Base-by-base conservation (phyloP, 2,888 invertebrate genomes). In the Brachyopa scutellaris region DNA sequence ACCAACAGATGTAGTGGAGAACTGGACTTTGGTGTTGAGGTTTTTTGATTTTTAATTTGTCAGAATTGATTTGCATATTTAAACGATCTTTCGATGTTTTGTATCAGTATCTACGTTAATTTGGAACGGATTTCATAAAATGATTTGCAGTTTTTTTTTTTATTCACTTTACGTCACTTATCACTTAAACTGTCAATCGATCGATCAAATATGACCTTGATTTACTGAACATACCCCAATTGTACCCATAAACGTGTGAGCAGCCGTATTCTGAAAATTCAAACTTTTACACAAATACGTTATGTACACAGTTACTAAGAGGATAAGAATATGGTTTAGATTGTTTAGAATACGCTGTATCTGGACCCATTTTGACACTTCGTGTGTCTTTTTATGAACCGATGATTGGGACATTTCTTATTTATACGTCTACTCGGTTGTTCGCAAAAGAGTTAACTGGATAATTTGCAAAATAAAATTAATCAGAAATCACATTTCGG, bases 211-310 rank as follows among this genome's bases (percentile, higher is more conserved):
- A n/a, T n/a, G n/a, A n/a, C n/a, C n/a, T n/a, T n/a, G n/a, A n/a
- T n/a, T n/a, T n/a, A n/a, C n/a, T n/a, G n/a, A n/a, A 59, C 59
- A 2, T 36, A 72, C 72, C 36, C 72, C 72, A 53, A 61, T 53
- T 1, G 53, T 36, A 19, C 26, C 53, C 19, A 62, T 8, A 4
- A 72, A 72, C 2, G 62, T 53, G 23, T 72, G 72, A 0, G n/a
- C 17, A 7, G 72, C 72, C 3, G 8, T 72, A 13, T 62, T 40
- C 0, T 5, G 7, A 13, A 61, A 72, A 15, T 72, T 45, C 36
- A 72, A 36, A 11, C 62, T 72, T 9, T 26, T 45, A 26, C 72
- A 53, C 2, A 72, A 7, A 26, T 62, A 72, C 2, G 72, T 72
- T 17, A 53, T 53, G 17, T 47, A 64, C 5, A 17, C 51, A 11